Evolutionary conservation across 2,797 vertebrate species (phyloP).

Genomic region (Alosa sapidissima): DNA sequence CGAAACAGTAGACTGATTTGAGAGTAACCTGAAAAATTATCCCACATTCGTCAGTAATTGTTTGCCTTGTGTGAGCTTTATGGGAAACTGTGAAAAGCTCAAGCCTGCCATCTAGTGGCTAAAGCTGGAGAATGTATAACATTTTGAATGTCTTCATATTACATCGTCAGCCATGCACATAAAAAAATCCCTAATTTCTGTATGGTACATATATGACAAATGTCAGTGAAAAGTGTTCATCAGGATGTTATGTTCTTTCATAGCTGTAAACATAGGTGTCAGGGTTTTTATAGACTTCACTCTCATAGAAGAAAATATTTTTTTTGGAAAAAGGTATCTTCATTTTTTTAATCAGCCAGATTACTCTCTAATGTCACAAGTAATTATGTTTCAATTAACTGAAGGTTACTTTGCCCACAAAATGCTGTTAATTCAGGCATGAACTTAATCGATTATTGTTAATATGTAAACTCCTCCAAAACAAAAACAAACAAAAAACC

Average conservation of each 20-base stretch:
- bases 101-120: conserved; percentile 16
- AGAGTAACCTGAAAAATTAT: conserved; percentile 16
- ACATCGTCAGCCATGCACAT: background rate
- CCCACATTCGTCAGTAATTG: conserved; percentile 11
- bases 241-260: background rate
- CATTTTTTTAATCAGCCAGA: conserved; percentile 19
- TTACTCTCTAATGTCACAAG: conserved; percentile 13
- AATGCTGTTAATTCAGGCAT: conserved; percentile 4
- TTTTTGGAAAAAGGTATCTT: conserved; percentile 1
- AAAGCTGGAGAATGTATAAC: background rate
- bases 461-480: conserved; percentile 16
- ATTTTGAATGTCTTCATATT: background rate
- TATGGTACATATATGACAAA: background rate
- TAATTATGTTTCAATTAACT: conserved; percentile 17
- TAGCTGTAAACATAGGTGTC: background rate
- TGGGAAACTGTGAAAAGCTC: background rate
- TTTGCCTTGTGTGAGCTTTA: background rate
- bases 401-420: background rate
- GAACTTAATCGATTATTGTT: conserved; percentile 7
- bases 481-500: background rate
- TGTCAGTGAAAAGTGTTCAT: background rate
- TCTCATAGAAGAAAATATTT: conserved; percentile 10
- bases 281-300: background rate
- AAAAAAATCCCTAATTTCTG: background rate
- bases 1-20: conserved; percentile 13